phyloP scores from a whole-genome alignment of 1,140 invertebrate genomes.

The Listronotus bonariensis region DNA sequence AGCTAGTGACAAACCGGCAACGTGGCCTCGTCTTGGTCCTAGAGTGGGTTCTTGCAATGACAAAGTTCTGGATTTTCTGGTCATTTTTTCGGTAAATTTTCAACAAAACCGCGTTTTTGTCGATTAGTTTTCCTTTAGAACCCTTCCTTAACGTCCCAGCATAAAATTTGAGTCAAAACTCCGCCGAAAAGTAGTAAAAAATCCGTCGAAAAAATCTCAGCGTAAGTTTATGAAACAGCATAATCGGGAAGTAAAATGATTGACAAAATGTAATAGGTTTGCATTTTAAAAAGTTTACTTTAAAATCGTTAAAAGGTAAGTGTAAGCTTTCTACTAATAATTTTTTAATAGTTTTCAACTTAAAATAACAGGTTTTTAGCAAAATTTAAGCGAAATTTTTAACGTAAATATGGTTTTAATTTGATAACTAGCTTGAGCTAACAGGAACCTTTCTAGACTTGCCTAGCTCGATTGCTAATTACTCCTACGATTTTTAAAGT shows the following conservation, averaged over 20 bases:
- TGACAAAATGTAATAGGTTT: conserved; percentile 16
- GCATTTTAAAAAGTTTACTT: conserved; percentile 7
- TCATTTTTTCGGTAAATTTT: conserved; percentile 6
- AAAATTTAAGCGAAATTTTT: neutral
- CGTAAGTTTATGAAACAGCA: conserved; percentile 15
- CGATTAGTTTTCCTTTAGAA: conserved; percentile 3
- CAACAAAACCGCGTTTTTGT: neutral
- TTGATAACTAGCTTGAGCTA: neutral
- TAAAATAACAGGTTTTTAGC: neutral
- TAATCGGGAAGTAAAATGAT: conserved; percentile 7
- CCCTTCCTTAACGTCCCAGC: neutral
- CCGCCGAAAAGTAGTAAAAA: conserved; percentile 1
- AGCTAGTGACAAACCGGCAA: conserved; percentile 2
- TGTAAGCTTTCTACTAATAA: neutral
- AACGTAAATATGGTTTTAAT: conserved; percentile 1
- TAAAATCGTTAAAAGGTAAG: conserved; percentile 6
- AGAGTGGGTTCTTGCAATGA: conserved; percentile 28
- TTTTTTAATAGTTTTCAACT: neutral
- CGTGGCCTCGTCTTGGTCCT: conserved; percentile 6
- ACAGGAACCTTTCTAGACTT: neutral
- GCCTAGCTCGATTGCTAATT: neutral
- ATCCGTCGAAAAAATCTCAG: neutral
- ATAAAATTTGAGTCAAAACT: conserved; percentile 1
- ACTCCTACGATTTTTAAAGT: neutral
- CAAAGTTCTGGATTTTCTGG: conserved; percentile 22